Evolutionary conservation across 2,888 invertebrate species (phyloP).

Genomic region (Macrophya annulata): DNA sequence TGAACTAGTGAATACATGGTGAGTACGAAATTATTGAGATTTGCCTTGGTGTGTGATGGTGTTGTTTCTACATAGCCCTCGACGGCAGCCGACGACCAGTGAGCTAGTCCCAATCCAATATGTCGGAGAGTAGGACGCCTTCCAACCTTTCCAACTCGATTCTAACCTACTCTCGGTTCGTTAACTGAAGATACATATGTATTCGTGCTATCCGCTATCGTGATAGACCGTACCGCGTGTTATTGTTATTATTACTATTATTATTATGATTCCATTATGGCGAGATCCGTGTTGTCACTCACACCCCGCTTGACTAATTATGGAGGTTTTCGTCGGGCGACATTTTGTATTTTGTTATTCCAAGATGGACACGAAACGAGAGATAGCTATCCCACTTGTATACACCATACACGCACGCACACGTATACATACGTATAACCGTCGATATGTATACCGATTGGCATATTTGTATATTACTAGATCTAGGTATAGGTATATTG

Average conservation of each 20-base stretch:
- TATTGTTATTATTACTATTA: conserved; percentile 66
- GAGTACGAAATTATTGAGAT: conserved; percentile 52
- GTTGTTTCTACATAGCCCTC: conserved; percentile 52
- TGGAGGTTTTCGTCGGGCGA: conserved; percentile 76
- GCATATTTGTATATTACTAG: background rate
- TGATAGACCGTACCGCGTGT: conserved; percentile 63
- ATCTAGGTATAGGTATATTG: background rate
- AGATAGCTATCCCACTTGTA: conserved; percentile 41
- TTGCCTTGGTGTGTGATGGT: conserved; percentile 52
- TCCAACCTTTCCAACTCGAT: conserved; percentile 51
- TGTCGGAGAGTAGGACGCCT: conserved; percentile 56
- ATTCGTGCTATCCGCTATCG: conserved; percentile 52
- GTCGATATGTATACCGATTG: background rate
- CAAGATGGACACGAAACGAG: conserved; percentile 71
- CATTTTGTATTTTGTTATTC: conserved; percentile 76
- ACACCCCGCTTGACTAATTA: conserved; percentile 74
- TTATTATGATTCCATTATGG: conserved; percentile 71
- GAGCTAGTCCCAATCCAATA: conserved; percentile 54
- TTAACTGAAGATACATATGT: conserved; percentile 55
- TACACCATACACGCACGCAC: background rate
- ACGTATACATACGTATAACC: background rate
- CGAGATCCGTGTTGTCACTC: conserved; percentile 72
- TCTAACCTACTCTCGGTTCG: conserved; percentile 52
- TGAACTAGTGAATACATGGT: conserved; percentile 52
- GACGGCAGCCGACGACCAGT: conserved; percentile 49